A percentile compares a stretch with the other conserved stretches of the same genome.
Evolutionary conservation across 2,888 invertebrate genomes (phyloP).

Genomic region (Pseudeuparius sepicola): DNA sequence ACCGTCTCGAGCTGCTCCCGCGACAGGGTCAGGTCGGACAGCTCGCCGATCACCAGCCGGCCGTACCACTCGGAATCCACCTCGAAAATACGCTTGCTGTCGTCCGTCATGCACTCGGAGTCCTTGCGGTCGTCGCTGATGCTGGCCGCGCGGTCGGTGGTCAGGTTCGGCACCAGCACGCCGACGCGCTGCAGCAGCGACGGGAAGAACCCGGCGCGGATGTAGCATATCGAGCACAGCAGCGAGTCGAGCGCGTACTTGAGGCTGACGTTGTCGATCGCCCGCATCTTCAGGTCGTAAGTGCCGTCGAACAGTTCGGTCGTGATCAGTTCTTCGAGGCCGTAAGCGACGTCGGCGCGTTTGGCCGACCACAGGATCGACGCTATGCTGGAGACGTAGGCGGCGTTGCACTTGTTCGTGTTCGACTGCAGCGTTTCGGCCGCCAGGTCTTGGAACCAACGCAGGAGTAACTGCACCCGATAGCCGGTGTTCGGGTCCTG

Average conservation of each 20-base stretch:
- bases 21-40: conserved; percentile 46
- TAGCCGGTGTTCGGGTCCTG: conserved; percentile 48
- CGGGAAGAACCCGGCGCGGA: conserved; percentile 67
- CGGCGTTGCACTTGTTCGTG: conserved; percentile 39
- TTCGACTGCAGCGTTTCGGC: conserved; percentile 37
- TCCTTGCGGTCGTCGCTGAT: conserved; percentile 50
- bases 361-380: conserved; percentile 70
- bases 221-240: conserved; percentile 77
- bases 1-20: conserved; percentile 64
- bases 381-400: conserved; percentile 68
- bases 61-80: conserved; percentile 47
- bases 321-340: conserved; percentile 59
- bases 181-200: conserved; percentile 63
- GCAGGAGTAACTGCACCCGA: conserved; percentile 55
- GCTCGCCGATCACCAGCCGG: conserved; percentile 46
- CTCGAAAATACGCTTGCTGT: conserved; percentile 48
- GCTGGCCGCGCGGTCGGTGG: conserved; percentile 44
- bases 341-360: conserved; percentile 49
- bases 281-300: conserved; percentile 65
- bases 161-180: conserved; percentile 45
- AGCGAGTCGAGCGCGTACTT: conserved; percentile 80
- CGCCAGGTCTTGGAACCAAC: conserved; percentile 60
- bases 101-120: conserved; percentile 56
- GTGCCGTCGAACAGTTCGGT: conserved; percentile 67
- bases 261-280: conserved; percentile 59